Evolutionary conservation across 2,888 invertebrate genomes (phyloP).

Genomic region (Halictus ligatus): DNA sequence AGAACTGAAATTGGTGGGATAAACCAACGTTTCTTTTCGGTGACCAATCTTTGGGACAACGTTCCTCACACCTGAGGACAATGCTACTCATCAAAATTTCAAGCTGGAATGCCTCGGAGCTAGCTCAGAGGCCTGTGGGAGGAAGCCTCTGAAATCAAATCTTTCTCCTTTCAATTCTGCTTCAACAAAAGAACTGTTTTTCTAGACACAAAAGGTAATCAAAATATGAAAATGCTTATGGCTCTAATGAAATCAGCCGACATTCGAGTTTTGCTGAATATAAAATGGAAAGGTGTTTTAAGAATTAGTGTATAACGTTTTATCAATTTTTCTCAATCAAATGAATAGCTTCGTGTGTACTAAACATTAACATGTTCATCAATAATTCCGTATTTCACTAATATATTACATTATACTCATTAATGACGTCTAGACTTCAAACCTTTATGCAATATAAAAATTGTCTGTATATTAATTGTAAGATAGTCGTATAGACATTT

Average conservation of each 20-base stretch:
- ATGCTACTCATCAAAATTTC: slow-evolving; percentile 4
- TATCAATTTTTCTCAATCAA: background rate
- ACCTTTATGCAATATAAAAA: background rate
- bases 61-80: background rate
- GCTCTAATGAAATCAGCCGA: background rate
- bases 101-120: slow-evolving; percentile 3
- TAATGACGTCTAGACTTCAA: background rate
- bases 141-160: slow-evolving; percentile 8
- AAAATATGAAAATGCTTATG: background rate
- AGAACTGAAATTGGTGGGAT: background rate
- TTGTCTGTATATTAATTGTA: background rate
- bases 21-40: background rate
- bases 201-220: background rate
- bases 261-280: background rate
- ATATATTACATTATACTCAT: background rate
- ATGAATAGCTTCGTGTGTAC: background rate
- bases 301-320: background rate
- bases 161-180: slow-evolving; percentile 7
- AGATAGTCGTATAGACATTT: background rate
- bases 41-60: background rate
- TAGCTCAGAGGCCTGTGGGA: background rate
- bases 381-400: background rate
- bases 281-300: background rate
- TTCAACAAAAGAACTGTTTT: slow-evolving; percentile 4
- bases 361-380: background rate